Base-by-base conservation (phyloP, 35 echinoderm and acorn worm genomes). In the Lytechinus variegatus region DNA sequence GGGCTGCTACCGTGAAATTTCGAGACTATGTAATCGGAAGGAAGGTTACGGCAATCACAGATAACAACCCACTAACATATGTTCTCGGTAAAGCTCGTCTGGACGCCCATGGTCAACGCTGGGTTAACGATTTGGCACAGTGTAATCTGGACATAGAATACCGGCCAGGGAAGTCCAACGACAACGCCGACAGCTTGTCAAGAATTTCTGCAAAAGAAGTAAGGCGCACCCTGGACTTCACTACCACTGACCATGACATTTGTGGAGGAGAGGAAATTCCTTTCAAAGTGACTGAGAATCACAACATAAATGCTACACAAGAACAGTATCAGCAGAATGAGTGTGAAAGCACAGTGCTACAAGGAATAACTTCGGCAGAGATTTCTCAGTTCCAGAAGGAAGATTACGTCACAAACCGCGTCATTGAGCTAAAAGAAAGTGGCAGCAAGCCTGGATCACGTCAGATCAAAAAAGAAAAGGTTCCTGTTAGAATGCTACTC, bases 1-100 rank as follows among this genome's bases (percentile, higher is more conserved):
- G 95, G 88, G 95, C 95, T 2, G 52, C 92, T 5, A 96, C 95
- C 3, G 28, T 93, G 33, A 96, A 96, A 93, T 96, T 96, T 88
- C 57, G 60, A 28, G 95, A 91, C 86, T 97, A 97, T 53, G 91
- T 60, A 19, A 95, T 96, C 86, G 97, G 95, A 6, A 56, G 54
- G 53, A n/a, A 96, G 28, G 95, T 97, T 54, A 52, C 58, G 13
- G 97, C 95, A 5, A 27, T 86, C n/a, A 95, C 95, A 9, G 95
- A 96, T 28, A 94, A n/a, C n/a, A 96, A 96, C 24, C 71, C 66
- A 8, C n/a, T 60, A 44, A 56, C 52, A 27, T 53, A 93, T 54
- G 27, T 54, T 52, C 53, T 93, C 3, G 53, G 53, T 55, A n/a
- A 54, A 53, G 93, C 96, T 3, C 16, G 95, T 1, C 66, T 97